Evolutionary conservation across 2,888 invertebrate species (phyloP).

Genomic region (Noctua comes): DNA sequence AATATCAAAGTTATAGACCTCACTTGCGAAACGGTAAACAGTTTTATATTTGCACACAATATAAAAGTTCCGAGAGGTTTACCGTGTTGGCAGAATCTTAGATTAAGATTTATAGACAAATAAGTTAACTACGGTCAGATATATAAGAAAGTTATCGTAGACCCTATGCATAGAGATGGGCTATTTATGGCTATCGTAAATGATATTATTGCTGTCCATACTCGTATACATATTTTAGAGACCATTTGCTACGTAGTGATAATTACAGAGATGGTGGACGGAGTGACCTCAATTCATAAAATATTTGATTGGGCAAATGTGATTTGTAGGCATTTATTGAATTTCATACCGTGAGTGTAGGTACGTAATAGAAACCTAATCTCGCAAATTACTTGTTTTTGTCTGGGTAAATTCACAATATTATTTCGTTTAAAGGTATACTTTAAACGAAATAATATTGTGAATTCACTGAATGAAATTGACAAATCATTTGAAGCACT

Average conservation of each 20-base stretch:
- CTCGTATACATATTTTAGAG: slow-evolving; percentile 59
- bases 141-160: slow-evolving; percentile 53
- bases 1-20: slow-evolving; percentile 18
- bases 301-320: slow-evolving; percentile 40
- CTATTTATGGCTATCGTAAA: slow-evolving; percentile 64
- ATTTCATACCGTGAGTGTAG: slow-evolving; percentile 13
- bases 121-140: slow-evolving; percentile 53
- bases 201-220: slow-evolving; percentile 58
- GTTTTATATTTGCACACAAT: slow-evolving; percentile 41
- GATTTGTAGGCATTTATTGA: slow-evolving; percentile 42
- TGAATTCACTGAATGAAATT: background rate
- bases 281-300: slow-evolving; percentile 57
- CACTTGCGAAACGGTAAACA: slow-evolving; percentile 29
- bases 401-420: background rate
- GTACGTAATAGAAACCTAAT: background rate
- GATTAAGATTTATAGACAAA: slow-evolving; percentile 56
- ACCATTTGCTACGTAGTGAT: slow-evolving; percentile 44
- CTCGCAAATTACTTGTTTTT: slow-evolving; percentile 10
- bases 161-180: slow-evolving; percentile 45
- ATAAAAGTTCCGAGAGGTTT: slow-evolving; percentile 46
- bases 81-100: slow-evolving; percentile 44
- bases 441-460: background rate
- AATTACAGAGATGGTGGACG: slow-evolving; percentile 46
- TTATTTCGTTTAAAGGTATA: too few relatives aligned
- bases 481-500: background rate